Evolutionary conservation across 2,888 invertebrate genomes (phyloP).

Genomic region (Hirtodrosophila confusa): DNA sequence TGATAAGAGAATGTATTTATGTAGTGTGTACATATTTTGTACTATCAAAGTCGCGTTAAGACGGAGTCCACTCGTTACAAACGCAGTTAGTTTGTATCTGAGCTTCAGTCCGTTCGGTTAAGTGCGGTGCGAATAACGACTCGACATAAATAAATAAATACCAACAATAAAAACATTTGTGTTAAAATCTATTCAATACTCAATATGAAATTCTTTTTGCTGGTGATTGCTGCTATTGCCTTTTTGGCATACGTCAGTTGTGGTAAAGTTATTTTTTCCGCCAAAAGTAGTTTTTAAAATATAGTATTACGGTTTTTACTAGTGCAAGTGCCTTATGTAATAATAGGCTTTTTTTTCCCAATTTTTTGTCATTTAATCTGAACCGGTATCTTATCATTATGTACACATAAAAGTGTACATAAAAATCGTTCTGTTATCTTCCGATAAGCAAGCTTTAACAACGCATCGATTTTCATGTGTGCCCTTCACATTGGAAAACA

Average conservation of each 20-base stretch:
- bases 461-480: too few relatives aligned
- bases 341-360: background rate
- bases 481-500: too few relatives aligned
- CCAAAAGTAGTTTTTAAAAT: background rate
- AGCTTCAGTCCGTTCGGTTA: conserved; percentile 18
- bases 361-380: background rate
- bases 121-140: conserved; percentile 11
- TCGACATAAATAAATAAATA: background rate
- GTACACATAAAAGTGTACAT: conserved; percentile 1
- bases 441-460: too few relatives aligned
- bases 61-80: background rate
- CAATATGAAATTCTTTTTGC: conserved; percentile 73
- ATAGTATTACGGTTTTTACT: background rate
- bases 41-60: background rate
- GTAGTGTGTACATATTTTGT: too few relatives aligned
- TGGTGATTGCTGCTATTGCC: conserved; percentile 64
- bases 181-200: conserved; percentile 23
- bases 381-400: conserved; percentile 33
- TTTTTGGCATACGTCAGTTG: conserved; percentile 78
- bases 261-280: conserved; percentile 61
- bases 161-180: background rate
- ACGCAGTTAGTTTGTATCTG: conserved; percentile 20
- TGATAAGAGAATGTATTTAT: background rate
- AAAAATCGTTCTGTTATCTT: background rate
- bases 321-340: conserved; percentile 33